Evolutionary conservation across 2,888 invertebrate species (phyloP).

Genomic region (Cephus nigrinus): DNA sequence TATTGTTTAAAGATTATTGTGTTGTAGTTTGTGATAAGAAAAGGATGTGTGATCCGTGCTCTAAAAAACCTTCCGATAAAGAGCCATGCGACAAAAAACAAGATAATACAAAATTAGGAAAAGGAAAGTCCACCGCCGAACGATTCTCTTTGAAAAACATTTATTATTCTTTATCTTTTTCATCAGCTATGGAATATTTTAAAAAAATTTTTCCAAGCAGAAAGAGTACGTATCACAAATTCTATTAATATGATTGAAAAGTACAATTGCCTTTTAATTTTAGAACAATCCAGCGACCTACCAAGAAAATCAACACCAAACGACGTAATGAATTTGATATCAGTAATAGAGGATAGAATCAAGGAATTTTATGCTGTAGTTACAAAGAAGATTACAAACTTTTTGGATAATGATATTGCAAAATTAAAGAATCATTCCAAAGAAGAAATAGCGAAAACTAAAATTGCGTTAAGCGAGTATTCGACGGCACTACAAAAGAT

Average conservation of each 20-base stretch:
- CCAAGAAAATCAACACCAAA: neutral
- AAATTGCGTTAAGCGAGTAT: conserved; percentile 25
- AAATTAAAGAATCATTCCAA: conserved; percentile 28
- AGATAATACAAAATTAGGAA: neutral
- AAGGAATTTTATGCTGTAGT: conserved; percentile 26
- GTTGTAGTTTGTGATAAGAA: neutral
- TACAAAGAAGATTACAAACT: conserved; percentile 21
- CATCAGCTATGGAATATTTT: neutral
- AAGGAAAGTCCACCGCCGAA: neutral
- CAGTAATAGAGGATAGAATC: conserved; percentile 24
- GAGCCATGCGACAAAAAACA: neutral
- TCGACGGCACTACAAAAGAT: conserved; percentile 27
- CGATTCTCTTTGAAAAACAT: neutral
- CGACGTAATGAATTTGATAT: conserved; percentile 18
- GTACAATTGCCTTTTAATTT: neutral
- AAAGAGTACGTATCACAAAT: neutral
- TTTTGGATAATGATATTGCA: conserved; percentile 27
- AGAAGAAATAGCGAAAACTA: conserved; percentile 26
- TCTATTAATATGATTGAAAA: neutral
- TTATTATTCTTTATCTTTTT: neutral
- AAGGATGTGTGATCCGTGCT: neutral
- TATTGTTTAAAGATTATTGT: neutral
- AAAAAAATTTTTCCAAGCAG: neutral
- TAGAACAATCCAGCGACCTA: neutral
- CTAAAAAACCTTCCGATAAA: neutral